These are phyloP conservation scores for Saguinus midas DNA, from an alignment of 2,113 vertebrate genomes.

Conservation along the genomic window DNA sequence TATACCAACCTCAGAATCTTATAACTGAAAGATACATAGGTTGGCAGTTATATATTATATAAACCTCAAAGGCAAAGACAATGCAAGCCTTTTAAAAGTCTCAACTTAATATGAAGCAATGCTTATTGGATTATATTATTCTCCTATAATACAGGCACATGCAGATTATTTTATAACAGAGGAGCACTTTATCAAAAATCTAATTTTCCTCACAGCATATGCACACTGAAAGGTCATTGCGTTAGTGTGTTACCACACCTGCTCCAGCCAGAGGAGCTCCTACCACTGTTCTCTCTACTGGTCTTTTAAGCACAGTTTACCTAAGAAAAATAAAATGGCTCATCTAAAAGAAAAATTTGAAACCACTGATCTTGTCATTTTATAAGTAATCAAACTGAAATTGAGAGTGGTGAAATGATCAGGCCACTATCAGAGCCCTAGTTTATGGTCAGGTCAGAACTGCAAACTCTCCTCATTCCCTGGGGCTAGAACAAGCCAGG, in stretches of 20 bases:
- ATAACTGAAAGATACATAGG: not conserved
- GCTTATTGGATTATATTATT: not conserved
- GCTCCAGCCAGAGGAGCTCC: not conserved
- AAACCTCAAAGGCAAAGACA: not conserved
- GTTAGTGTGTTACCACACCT: not conserved
- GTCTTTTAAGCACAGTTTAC: not conserved
- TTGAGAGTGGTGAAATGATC: not conserved
- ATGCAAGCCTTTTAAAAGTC: not conserved
- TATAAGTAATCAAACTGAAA: not conserved
- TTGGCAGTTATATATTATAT: not conserved
- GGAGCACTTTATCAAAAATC: not conserved
- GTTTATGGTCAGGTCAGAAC: not conserved
- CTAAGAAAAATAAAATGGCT: not conserved
- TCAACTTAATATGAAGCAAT: not conserved
- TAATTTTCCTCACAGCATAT: not conserved
- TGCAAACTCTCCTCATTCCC: not conserved
- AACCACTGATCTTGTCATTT: not conserved
- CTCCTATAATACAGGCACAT: not conserved
- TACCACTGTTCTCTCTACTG: not conserved
- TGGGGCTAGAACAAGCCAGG: rapidly evolving
- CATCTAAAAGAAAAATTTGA: not conserved
- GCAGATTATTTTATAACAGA: not conserved
- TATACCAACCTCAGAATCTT: not conserved
- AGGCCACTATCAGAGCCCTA: not conserved
- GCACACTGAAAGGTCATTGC: not conserved